Conservation (phyloP, 2,113 vertebrate genomes). For the Ornithorhynchus anatinus region DNA sequence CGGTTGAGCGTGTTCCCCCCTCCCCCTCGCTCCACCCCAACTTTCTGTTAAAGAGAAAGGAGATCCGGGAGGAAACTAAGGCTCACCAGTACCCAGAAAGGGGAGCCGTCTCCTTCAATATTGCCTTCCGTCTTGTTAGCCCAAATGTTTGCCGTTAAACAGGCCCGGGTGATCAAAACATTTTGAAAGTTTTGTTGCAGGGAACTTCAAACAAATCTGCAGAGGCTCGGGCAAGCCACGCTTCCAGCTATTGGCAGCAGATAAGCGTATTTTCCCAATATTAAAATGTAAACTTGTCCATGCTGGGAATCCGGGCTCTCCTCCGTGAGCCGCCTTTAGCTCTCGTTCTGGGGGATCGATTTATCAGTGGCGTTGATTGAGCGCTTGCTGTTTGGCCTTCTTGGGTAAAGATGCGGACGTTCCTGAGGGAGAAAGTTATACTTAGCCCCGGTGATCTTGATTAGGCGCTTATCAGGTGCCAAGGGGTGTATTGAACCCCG, state of each 20-base stretch:
- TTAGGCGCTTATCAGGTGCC: too few relatives aligned
- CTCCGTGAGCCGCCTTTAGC: conserved; percentile 19
- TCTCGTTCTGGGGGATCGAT: background rate
- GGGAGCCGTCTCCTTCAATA: conserved; percentile 52
- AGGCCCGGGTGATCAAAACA: conserved; percentile 47
- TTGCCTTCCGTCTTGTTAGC: conserved; percentile 46
- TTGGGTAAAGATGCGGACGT: background rate
- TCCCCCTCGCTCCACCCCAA: background rate
- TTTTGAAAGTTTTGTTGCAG: conserved; percentile 58
- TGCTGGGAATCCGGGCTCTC: conserved; percentile 15
- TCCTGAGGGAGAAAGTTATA: background rate
- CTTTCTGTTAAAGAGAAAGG: background rate
- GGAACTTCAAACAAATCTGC: conserved; percentile 45
- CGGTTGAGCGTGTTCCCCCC: background rate
- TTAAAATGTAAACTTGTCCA: conserved; percentile 39
- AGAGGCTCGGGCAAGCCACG: conserved; percentile 35
- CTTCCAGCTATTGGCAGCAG: conserved; percentile 35
- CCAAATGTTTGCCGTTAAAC: conserved; percentile 48
- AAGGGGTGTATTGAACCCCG: too few relatives aligned
- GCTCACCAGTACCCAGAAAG: conserved; percentile 50
- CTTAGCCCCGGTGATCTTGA: too few relatives aligned
- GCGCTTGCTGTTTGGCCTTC: background rate
- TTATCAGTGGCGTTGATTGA: background rate
- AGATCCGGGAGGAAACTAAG: conserved; percentile 21
- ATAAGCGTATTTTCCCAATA: conserved; percentile 15